Evolutionary conservation across 2,888 invertebrate species (phyloP), one percentile per base, ranked within the genome.

Genomic region (Cantharis rufa): DNA sequence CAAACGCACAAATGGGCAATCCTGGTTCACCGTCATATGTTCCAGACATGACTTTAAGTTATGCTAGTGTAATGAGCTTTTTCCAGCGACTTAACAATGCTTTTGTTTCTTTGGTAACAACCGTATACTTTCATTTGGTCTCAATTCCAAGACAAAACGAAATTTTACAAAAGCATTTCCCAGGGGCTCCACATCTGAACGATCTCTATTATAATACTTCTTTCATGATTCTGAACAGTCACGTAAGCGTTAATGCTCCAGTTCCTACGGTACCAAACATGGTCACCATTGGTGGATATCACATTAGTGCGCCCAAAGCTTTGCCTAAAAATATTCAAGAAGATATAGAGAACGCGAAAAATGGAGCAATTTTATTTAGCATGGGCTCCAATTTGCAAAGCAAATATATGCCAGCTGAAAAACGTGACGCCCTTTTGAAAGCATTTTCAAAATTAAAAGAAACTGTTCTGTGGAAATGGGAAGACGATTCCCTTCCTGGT

Each of bases 401-500:
- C 77, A 87, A 89, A 9, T 89, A 91, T 79, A 84, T 94, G 74
- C 89, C 91, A 0, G 81, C 84, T 0, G 89, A 90, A 1, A 91
- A 90, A 79, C 87, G 89, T 21, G 85, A 89, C 16, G 90, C 88
- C 0, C 89, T 94, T 28, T 85, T 91, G 10, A 90, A 90, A 75
- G 90, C 90, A 1, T 91, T 94, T 72, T 87, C 90, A 0, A 89
- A 88, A 78, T 82, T 93, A 0, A 92, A 92, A 78, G 91, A 93
- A 79, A 91, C 90, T 9, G 90, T 94, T 0, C 83, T 94, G 21
- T 93, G 93, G 93, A 94, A 94, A 87, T 94, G 92, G 92, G 92
- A 93, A 81, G 90, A 90, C 0, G 89, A 90, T 21, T 74, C 75
- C 24, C 76, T 85, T 15, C 82, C 83, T n/a, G 81, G 82, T 5